These are phyloP conservation scores for Dreissena rostriformis DNA, from an alignment of 1,140 invertebrate genomes.

Conservation along the genomic window DNA sequence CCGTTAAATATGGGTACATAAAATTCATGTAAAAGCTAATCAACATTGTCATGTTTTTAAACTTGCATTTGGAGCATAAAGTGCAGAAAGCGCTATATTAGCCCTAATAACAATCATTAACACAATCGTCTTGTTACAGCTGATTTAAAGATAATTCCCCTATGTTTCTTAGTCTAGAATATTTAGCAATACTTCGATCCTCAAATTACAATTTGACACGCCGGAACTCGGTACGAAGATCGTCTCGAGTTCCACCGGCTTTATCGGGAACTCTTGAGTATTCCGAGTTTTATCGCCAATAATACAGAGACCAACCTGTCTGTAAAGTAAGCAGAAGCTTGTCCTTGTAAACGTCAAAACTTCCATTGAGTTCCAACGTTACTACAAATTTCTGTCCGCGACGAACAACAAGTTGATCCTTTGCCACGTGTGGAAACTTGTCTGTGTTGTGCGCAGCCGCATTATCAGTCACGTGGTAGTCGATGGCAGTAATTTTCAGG, in stretches of 20 bases:
- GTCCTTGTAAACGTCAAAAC: slow-evolving; percentile 28
- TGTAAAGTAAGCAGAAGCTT: slow-evolving; percentile 35
- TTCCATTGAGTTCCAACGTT: slow-evolving; percentile 20
- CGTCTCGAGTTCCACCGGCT: too few relatives aligned
- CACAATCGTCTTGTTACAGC: too few relatives aligned
- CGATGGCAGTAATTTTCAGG: slow-evolving; percentile 58
- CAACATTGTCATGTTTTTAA: not conserved
- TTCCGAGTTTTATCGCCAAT: too few relatives aligned
- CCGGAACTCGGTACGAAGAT: too few relatives aligned
- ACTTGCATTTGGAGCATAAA: not conserved
- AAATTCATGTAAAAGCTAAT: not conserved
- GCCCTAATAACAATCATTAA: too few relatives aligned
- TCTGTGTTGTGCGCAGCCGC: slow-evolving; percentile 55
- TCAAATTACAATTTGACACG: too few relatives aligned
- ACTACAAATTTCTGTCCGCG: slow-evolving; percentile 47
- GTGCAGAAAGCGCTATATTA: too few relatives aligned
- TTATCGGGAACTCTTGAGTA: too few relatives aligned
- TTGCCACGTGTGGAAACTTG: slow-evolving; percentile 11
- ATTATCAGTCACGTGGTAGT: slow-evolving; percentile 61
- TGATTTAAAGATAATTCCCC: too few relatives aligned
- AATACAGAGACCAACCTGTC: slow-evolving; percentile 11
- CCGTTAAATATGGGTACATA: too few relatives aligned
- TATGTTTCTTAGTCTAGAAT: too few relatives aligned
- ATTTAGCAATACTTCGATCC: too few relatives aligned
- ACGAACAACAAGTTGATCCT: slow-evolving; percentile 41